Evolutionary conservation across 2,797 vertebrate genomes (phyloP).

Genomic region (Caiman crocodilus): DNA sequence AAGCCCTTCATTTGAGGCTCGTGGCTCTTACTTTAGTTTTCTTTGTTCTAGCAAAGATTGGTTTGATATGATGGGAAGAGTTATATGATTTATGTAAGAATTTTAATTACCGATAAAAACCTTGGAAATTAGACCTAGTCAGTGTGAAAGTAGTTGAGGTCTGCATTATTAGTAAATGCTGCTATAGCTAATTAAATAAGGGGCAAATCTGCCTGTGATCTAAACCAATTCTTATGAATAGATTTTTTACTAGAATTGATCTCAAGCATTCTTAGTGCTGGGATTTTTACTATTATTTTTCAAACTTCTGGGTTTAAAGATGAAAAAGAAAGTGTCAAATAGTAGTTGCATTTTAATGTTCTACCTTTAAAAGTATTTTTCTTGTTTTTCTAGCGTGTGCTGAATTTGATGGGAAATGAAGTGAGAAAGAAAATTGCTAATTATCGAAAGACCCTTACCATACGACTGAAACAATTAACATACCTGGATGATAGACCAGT

Average conservation of each 20-base stretch:
- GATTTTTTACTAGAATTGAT: neutral
- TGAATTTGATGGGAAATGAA: conserved; percentile 92
- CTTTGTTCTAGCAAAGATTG: neutral
- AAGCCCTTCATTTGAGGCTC: neutral
- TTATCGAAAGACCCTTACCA: conserved; percentile 91
- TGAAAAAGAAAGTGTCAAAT: neutral
- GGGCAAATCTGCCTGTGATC: neutral
- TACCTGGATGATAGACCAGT: conserved; percentile 94
- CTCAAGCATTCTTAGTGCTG: neutral
- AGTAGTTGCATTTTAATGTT: neutral
- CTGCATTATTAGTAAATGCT: neutral
- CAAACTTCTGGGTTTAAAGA: neutral
- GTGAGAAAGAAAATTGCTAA: conserved; percentile 88
- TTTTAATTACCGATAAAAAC: neutral
- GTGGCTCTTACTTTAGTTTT: neutral
- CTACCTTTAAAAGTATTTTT: neutral
- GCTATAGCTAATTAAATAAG: neutral
- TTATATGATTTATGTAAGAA: neutral
- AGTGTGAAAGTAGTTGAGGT: neutral
- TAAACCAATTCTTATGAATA: neutral
- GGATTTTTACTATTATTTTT: neutral
- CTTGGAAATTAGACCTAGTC: neutral
- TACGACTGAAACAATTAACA: conserved; percentile 87
- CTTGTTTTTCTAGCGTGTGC: conserved; percentile 81
- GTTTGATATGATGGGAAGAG: neutral